A percentile compares a stretch with the other conserved stretches of the same genome.
phyloP scores from a whole-genome alignment of 2,888 invertebrate genomes.

The Palloptera scutellata region DNA sequence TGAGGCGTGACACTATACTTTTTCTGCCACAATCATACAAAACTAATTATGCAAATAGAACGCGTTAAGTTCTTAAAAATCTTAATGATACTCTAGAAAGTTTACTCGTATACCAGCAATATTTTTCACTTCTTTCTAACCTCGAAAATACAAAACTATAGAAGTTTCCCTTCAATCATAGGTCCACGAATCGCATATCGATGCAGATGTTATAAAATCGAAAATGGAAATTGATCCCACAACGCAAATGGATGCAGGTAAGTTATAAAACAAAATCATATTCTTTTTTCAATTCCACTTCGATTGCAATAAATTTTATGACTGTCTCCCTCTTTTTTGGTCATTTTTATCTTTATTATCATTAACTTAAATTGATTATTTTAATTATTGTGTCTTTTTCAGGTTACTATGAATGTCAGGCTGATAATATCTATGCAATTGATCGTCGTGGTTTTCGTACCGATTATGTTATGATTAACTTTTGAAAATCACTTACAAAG shows the following conservation, averaged over 20 bases:
- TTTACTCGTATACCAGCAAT: too few relatives aligned
- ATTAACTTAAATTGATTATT: neutral
- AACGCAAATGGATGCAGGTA: slow-evolving; percentile 93
- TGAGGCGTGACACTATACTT: too few relatives aligned
- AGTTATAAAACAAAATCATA: neutral
- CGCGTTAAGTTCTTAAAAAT: too few relatives aligned
- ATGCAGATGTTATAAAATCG: slow-evolving; percentile 82
- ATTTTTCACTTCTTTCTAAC: too few relatives aligned
- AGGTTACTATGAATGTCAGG: slow-evolving; percentile 87
- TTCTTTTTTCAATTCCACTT: too few relatives aligned
- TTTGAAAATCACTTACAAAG: slow-evolving; percentile 43
- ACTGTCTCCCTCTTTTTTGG: neutral
- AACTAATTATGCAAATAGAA: too few relatives aligned
- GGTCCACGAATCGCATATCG: slow-evolving; percentile 89
- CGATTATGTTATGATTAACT: slow-evolving; percentile 70
- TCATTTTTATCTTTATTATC: neutral
- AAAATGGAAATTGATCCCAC: slow-evolving; percentile 95
- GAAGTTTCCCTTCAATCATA: slow-evolving; percentile 53
- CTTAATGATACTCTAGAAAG: too few relatives aligned
- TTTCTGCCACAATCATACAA: too few relatives aligned
- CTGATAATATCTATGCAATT: slow-evolving; percentile 91
- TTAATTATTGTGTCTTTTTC: slow-evolving; percentile 17
- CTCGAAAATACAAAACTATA: neutral
- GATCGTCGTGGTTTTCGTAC: slow-evolving; percentile 91
- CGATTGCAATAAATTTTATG: neutral